Percentiles rank a stretch among this genome's conserved stretches.
phyloP scores from a whole-genome alignment of 1,140 invertebrate species.

The Drosophila pruinosa region DNA sequence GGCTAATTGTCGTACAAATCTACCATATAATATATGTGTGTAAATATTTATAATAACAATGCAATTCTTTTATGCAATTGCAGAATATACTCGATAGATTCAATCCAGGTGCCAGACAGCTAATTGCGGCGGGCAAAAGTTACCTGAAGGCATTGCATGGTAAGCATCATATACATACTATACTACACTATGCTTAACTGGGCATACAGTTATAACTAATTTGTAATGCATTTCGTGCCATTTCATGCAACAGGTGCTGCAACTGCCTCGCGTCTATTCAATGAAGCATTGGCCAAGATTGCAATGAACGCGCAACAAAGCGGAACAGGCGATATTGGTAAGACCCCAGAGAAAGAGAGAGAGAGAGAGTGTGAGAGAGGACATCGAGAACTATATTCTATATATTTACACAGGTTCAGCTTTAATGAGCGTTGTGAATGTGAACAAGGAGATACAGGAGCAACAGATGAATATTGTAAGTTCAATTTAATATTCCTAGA shows the following conservation, averaged over 20 bases:
- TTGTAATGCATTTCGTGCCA: slow-evolving; percentile 70
- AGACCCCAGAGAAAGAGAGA: slow-evolving; percentile 58
- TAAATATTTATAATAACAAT: slow-evolving; percentile 24
- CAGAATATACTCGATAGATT: slow-evolving; percentile 98
- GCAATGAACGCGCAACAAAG: slow-evolving; percentile 94
- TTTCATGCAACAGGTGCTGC: slow-evolving; percentile 88
- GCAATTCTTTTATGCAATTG: slow-evolving; percentile 69
- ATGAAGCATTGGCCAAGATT: slow-evolving; percentile 93
- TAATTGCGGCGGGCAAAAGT: slow-evolving; percentile 96
- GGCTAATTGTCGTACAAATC: slow-evolving; percentile 50
- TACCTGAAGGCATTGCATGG: slow-evolving; percentile 96
- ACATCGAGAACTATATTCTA: background rate
- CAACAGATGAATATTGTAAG: slow-evolving; percentile 97
- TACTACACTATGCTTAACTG: background rate
- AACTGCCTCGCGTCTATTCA: slow-evolving; percentile 92
- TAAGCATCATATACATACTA: slow-evolving; percentile 84
- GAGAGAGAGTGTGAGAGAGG: background rate
- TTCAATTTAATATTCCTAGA: slow-evolving; percentile 79
- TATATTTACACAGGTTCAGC: slow-evolving; percentile 90
- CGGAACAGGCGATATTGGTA: slow-evolving; percentile 94
- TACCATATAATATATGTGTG: background rate
- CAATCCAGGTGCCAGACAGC: slow-evolving; percentile 94
- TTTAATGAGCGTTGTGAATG: slow-evolving; percentile 94
- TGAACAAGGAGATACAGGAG: slow-evolving; percentile 95
- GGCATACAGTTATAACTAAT: slow-evolving; percentile 68